Percentiles rank a stretch among this genome's conserved stretches.
These are phyloP conservation scores for Epinephelus cyanopodus DNA, from an alignment of 2,113 vertebrate genomes.

Conservation along the genomic window DNA sequence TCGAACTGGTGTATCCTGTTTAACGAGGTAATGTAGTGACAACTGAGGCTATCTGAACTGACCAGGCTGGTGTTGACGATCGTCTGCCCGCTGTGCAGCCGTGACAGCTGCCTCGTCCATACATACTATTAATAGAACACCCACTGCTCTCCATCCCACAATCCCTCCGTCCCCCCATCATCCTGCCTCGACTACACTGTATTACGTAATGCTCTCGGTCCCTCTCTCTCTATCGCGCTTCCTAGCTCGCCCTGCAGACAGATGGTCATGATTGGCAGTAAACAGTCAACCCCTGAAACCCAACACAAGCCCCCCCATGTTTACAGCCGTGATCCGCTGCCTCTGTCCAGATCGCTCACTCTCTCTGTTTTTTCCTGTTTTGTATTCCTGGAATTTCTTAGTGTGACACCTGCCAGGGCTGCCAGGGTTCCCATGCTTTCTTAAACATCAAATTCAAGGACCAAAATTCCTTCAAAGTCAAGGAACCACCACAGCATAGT, in stretches of 20 bases:
- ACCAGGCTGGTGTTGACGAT: conserved; percentile 35
- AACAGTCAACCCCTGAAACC: conserved; percentile 8
- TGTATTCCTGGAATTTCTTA: not conserved
- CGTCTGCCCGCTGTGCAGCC: conserved; percentile 17
- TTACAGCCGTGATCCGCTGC: conserved; percentile 5
- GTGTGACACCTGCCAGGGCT: not conserved
- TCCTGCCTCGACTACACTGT: conserved; percentile 31
- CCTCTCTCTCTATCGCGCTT: conserved; percentile 34
- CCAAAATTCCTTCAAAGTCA: no score
- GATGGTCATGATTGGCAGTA: conserved; percentile 38
- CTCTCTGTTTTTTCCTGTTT: conserved; percentile 4
- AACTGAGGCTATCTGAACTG: conserved; percentile 18
- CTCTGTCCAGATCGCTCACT: not conserved
- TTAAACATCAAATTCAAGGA: no score
- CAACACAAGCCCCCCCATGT: conserved; percentile 4
- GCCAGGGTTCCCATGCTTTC: no score
- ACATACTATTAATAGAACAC: conserved; percentile 65
- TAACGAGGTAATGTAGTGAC: conserved; percentile 21
- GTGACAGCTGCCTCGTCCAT: conserved; percentile 45
- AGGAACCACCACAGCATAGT: no score
- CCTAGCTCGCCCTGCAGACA: conserved; percentile 28
- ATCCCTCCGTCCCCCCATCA: conserved; percentile 31
- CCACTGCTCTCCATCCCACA: conserved; percentile 40
- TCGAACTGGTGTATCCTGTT: conserved; percentile 19
- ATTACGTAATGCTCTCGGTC: conserved; percentile 63